Evolutionary conservation across 1,140 invertebrate genomes (phyloP).

Genomic region (Whitmania pigra): DNA sequence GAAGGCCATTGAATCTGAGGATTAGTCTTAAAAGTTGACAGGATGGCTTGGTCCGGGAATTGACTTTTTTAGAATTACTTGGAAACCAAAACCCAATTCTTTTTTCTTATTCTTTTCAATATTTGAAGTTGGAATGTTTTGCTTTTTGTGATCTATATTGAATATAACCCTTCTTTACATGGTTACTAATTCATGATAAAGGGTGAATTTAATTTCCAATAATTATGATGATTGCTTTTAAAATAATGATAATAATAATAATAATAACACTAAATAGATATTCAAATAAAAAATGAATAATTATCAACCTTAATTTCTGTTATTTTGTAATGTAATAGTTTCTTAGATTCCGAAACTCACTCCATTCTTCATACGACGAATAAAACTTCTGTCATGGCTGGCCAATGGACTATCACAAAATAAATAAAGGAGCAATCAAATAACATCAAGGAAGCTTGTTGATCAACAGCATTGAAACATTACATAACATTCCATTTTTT

Average conservation of each 20-base stretch:
- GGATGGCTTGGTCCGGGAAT: too few relatives aligned
- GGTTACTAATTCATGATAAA: too few relatives aligned
- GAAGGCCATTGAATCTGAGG: too few relatives aligned
- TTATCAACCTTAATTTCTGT: neutral
- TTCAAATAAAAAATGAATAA: constrained; percentile 16
- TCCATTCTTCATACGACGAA: neutral
- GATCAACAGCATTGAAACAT: constrained; percentile 22
- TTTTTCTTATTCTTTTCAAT: too few relatives aligned
- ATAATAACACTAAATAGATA: neutral
- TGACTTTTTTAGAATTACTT: too few relatives aligned
- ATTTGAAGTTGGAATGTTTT: too few relatives aligned
- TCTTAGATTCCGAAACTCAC: neutral
- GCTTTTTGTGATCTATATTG: too few relatives aligned
- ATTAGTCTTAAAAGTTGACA: too few relatives aligned
- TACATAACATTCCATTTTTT: too few relatives aligned
- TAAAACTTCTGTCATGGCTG: neutral
- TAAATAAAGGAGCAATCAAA: constrained; percentile 5
- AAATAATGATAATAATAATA: constrained; percentile 3
- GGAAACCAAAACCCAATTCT: too few relatives aligned
- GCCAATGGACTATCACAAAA: neutral
- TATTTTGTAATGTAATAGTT: neutral
- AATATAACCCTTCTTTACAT: too few relatives aligned
- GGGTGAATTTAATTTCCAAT: too few relatives aligned
- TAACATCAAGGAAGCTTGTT: neutral
- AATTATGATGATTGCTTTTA: neutral